Evolutionary conservation across 2,797 vertebrate species (phyloP).

Genomic region (Cheirogaleus major): DNA sequence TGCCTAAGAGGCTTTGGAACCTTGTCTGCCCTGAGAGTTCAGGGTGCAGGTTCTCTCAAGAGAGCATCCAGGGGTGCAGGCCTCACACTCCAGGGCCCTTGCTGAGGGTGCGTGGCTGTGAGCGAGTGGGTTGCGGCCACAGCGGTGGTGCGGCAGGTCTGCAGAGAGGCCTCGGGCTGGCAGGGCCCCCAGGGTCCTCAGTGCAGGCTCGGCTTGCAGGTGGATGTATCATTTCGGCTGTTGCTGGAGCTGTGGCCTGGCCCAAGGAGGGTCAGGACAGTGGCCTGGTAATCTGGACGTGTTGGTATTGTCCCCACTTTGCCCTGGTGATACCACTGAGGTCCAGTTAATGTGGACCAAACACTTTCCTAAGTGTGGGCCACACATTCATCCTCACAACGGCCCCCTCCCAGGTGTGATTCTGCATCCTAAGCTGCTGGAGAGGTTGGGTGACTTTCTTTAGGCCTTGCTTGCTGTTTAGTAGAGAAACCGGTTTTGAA

Average conservation of each 20-base stretch:
- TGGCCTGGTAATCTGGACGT: neutral
- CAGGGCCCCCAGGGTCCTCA: too few relatives aligned
- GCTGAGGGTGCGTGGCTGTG: neutral
- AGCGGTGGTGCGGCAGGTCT: neutral
- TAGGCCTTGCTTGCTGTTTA: neutral
- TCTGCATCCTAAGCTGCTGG: neutral
- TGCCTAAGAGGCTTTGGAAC: neutral
- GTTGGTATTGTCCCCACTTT: neutral
- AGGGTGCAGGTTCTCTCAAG: neutral
- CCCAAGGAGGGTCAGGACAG: neutral
- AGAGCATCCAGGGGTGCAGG: neutral
- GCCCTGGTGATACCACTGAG: neutral
- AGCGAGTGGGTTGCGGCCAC: fast-evolving
- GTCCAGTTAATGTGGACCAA: neutral
- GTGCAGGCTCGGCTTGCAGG: too few relatives aligned
- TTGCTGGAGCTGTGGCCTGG: neutral
- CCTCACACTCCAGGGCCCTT: neutral
- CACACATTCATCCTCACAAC: neutral
- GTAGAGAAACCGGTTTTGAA: neutral
- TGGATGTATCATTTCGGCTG: neutral
- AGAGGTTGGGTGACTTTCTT: neutral
- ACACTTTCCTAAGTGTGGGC: neutral
- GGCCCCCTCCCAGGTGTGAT: neutral
- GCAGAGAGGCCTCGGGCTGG: neutral
- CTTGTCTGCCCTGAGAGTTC: neutral